Evolutionary conservation across 2,113 vertebrate genomes (phyloP).

Genomic region (Trinectes maculatus): DNA sequence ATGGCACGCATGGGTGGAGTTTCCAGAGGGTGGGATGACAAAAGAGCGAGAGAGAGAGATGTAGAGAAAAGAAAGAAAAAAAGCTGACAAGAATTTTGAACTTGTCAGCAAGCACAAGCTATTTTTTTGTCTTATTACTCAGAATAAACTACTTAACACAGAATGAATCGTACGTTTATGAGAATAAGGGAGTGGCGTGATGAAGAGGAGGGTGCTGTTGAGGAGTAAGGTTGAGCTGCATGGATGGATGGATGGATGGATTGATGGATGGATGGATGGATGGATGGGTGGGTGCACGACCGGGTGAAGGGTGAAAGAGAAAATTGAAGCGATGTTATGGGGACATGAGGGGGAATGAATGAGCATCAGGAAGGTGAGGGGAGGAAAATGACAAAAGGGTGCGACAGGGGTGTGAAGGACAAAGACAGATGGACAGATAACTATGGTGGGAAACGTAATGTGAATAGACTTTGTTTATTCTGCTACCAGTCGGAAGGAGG

Average conservation of each 20-base stretch:
- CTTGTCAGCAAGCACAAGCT: conserved; percentile 1
- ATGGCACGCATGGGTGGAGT: conserved; percentile 44
- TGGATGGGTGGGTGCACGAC: conserved; percentile 39
- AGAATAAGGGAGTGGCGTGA: not conserved
- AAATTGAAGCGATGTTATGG: conserved; percentile 45
- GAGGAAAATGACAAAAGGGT: conserved; percentile 13
- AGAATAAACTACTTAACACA: not conserved
- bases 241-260: conserved; percentile 4
- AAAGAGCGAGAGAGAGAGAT: not conserved
- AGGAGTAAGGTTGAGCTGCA: conserved; percentile 31
- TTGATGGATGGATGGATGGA: conserved; percentile 43
- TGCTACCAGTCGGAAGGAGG: conserved; percentile 16
- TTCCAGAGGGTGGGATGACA: not conserved
- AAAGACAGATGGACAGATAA: conserved; percentile 20
- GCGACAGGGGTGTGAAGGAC: conserved; percentile 28
- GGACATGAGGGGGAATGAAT: conserved; percentile 42
- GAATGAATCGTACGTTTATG: not conserved
- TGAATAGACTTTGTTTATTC: conserved; percentile 24
- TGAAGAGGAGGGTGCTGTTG: conserved; percentile 15
- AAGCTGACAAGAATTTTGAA: conserved; percentile 7
- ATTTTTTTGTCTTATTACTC: not conserved
- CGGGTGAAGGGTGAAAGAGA: conserved; percentile 58
- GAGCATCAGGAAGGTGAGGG: conserved; percentile 30
- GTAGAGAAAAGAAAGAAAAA: not conserved
- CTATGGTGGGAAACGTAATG: not conserved